Base-by-base conservation (phyloP, 2,113 vertebrate species). In the Eidolon helvum region DNA sequence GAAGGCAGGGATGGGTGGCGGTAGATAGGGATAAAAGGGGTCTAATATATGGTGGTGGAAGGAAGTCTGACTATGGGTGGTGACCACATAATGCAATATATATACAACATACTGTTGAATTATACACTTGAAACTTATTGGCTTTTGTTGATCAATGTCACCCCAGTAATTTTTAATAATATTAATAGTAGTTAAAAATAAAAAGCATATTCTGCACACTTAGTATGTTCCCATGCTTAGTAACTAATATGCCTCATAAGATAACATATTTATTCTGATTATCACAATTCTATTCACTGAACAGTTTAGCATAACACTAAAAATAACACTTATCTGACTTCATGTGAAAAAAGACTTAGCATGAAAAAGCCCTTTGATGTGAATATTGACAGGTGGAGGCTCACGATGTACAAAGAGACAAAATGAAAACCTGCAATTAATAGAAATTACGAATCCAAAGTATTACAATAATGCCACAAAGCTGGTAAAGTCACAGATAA, bases 371-470 rank as follows among this genome's bases (percentile, higher is more conserved):
- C 21, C 68, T 97, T 95, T 66, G 8, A 86, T 86, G 65, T 15
- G 4, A 57, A 1, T 83, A 35, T 87, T 88, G 55, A 88, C 4
- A 89, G 30, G 19, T 28, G 50, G 40, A 69, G 30, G 5, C 89
- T 82, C 4, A 92, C 82, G 96, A 84, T 69, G 0, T 1, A 50
- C 28, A 90, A 77, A 94, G 3, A 92, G 11, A 82, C 1, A 40
- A 95, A 84, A 15, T 65, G 12, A 74, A 61, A 97, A 80, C 0
- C 2, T 94, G 4, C 53, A 97, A 92, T 96, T 91, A 91, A 33
- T 50, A 48, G 28, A 96, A 95, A 94, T 96, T 66, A 87, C 48
- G 45, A 90, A 96, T 59, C 0, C 68, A 14, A 83, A 94, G 53
- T 86, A 50, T 21, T 43, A 33, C 24, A 35, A 4, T 92, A 43